A percentile compares a stretch with the other conserved stretches of the same genome.
Evolutionary conservation across 2,113 vertebrate genomes (phyloP).

Genomic region (Maylandia zebra): DNA sequence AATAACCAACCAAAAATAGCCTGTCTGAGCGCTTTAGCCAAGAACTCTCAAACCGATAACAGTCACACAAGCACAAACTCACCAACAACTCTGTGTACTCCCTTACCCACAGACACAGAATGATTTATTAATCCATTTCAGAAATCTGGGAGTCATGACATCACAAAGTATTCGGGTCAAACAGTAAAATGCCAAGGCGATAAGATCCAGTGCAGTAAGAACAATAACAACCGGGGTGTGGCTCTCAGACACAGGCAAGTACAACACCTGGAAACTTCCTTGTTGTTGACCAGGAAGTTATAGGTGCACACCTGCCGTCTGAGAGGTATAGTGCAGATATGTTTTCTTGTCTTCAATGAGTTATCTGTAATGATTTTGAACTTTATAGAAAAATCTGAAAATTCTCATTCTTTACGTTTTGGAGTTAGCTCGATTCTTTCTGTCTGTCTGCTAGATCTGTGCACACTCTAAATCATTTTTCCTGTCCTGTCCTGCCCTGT

Average conservation of each 20-base stretch:
- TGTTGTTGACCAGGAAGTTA: neutral
- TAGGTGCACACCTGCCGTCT: neutral
- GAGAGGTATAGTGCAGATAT: neutral
- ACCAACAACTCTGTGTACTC: neutral
- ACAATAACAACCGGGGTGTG: slow-evolving; percentile 18
- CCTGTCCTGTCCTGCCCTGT: neutral
- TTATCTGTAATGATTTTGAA: neutral
- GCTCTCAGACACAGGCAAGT: slow-evolving; percentile 13
- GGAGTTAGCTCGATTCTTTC: neutral
- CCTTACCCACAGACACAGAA: neutral
- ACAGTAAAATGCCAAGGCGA: neutral
- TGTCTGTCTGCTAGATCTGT: neutral
- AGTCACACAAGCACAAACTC: neutral
- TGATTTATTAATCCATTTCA: neutral
- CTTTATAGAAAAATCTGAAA: neutral
- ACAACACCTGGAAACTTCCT: slow-evolving; percentile 1
- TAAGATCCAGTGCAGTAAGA: neutral
- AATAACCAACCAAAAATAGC: slow-evolving; percentile 28
- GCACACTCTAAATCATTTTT: neutral
- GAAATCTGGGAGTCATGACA: neutral
- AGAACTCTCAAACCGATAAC: slow-evolving; percentile 27
- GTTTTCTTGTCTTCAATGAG: neutral
- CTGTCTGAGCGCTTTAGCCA: slow-evolving; percentile 11
- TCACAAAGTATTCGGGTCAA: neutral
- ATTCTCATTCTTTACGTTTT: neutral